phyloP scores from a whole-genome alignment of 2,888 invertebrate species.

The Taenaris catops region DNA sequence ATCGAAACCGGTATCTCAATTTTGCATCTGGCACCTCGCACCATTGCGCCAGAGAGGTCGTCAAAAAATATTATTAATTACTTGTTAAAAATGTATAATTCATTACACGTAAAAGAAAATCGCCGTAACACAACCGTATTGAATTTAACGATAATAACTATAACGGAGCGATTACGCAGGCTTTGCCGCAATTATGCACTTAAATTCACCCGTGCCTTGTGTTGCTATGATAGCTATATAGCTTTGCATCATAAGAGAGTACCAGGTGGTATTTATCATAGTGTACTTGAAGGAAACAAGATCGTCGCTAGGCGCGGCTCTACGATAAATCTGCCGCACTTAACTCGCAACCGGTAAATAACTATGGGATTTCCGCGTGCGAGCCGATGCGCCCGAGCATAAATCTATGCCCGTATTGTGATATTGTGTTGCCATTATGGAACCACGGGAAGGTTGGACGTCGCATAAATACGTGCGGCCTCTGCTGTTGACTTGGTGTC shows the following conservation, averaged over 20 bases:
- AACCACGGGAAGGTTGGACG: constrained; percentile 58
- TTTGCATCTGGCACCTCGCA: no score
- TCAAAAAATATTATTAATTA: no score
- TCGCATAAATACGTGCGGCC: constrained; percentile 64
- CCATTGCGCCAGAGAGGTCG: no score
- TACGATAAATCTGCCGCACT: constrained; percentile 77
- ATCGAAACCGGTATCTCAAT: no score
- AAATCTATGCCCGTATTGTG: constrained; percentile 78
- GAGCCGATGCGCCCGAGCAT: constrained; percentile 71
- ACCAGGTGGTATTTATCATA: constrained; percentile 34
- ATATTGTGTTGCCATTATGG: constrained; percentile 79
- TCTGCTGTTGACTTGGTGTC: constrained; percentile 23
- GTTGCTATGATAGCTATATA: constrained; percentile 9
- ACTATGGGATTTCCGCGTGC: constrained; percentile 80
- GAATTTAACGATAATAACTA: constrained; percentile 20
- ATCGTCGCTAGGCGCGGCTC: constrained; percentile 60
- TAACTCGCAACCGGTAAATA: constrained; percentile 79
- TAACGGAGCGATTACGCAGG: constrained; percentile 19
- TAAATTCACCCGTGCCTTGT: constrained; percentile 15
- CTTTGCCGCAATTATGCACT: constrained; percentile 22
- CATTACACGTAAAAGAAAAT: no score
- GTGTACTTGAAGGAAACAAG: constrained; percentile 57
- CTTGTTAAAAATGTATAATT: no score
- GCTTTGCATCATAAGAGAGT: constrained; percentile 25
- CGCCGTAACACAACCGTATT: constrained; percentile 17